phyloP scores from a whole-genome alignment of 2,797 vertebrate species.

The Siniperca scherzeri region DNA sequence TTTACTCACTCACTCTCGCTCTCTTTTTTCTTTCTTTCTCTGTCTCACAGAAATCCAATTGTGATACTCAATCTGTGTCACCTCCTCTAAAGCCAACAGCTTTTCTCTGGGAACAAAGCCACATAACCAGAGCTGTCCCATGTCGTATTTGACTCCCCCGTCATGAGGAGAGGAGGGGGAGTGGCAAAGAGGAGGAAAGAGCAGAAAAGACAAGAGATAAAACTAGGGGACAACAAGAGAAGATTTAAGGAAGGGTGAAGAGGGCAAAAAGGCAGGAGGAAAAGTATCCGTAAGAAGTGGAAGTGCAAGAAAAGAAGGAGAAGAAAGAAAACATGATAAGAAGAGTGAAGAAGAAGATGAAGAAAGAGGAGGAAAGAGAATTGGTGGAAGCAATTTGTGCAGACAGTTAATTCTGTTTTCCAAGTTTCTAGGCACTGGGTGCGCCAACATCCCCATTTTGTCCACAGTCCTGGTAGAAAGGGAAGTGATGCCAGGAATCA shows the following conservation, averaged over 20 bases:
- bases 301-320: background rate
- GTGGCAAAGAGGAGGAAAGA: slow-evolving; percentile 4
- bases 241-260: background rate
- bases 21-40: slow-evolving; percentile 9
- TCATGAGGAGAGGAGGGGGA: background rate
- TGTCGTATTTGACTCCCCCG: slow-evolving; percentile 9
- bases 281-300: background rate
- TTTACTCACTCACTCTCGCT: slow-evolving; percentile 28
- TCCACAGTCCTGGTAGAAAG: background rate
- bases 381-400: background rate
- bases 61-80: slow-evolving; percentile 41
- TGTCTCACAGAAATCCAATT: slow-evolving; percentile 51
- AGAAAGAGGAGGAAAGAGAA: too few relatives aligned
- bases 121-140: slow-evolving; percentile 12
- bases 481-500: background rate
- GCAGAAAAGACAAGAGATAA: background rate
- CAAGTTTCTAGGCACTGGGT: background rate
- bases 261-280: background rate
- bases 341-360: background rate
- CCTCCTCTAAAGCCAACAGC: slow-evolving; percentile 39
- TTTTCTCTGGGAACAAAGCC: slow-evolving; percentile 44
- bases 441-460: background rate
- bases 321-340: background rate
- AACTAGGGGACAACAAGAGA: background rate
- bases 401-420: too few relatives aligned